Base-by-base conservation (phyloP, 2,797 vertebrate species). In the Novumbra hubbsi region DNA sequence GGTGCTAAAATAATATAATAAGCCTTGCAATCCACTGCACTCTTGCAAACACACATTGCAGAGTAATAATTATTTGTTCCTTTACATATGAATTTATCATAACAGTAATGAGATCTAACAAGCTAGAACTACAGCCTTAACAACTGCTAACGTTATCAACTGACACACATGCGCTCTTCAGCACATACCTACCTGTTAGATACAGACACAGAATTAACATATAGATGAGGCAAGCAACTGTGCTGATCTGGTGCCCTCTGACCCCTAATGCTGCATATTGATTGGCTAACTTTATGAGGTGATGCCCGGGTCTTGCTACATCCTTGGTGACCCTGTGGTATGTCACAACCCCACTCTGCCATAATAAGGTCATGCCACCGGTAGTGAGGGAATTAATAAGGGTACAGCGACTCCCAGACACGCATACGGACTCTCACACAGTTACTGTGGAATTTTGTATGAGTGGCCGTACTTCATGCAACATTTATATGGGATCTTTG, bases 31-130 rank as follows among this genome's bases (percentile, higher is more conserved):
- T 32, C 32, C 32, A 32, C 32, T 5, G 32, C 32, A 32, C 32
- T 32, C 32, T 5, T 32, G 32, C 32, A 32, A 32, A 32, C 32
- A 32, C 32, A 32, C 32, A 32, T 32, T 32, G 32, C 32, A 32
- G 32, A 32, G 32, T 38, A 38, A 38, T 38, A 38, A 38, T 38
- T 55, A 2, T 55, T 17, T 55, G 6, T 16, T 55, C 50, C 7
- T 55, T 57, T 28, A 80, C 73, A 21, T 76, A 74, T 70, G 6
- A 12, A 45, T 45, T 45, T 2, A 1, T 14, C 41, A 45, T 45
- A 45, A 45, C 14, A 45, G 4, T 45, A 45, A 45, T 45, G 41
- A 11, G 6, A 45, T 1, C 1, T 1, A 45, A 14, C 41, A 12
- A 14, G 41, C 41, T 14, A 45, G 41, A 3, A 14, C 41, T 45